Conservation (phyloP, 2,113 vertebrate genomes). For the Dipodomys stephensi region DNA sequence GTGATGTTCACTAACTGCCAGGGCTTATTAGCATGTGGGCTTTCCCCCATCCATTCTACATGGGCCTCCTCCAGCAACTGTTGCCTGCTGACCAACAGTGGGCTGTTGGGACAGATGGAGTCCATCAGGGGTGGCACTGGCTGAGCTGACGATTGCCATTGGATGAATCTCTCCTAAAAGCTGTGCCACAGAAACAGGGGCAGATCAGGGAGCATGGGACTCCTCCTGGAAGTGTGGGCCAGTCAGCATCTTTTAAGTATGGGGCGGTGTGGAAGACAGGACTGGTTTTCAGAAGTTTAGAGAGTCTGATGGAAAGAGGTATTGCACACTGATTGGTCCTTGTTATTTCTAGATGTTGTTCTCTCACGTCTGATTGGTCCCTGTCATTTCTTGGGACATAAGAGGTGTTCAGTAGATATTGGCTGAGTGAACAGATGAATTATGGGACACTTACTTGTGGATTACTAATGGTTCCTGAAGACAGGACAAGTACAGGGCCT, state of each 20-base stretch:
- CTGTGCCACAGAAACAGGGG: background rate
- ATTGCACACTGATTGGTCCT: accelerated
- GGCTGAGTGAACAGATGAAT: background rate
- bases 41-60: background rate
- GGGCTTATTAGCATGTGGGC: too few relatives aligned
- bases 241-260: background rate
- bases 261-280: background rate
- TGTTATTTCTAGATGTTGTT: background rate
- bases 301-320: background rate
- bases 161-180: background rate
- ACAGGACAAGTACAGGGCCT: too few relatives aligned
- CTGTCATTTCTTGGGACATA: background rate
- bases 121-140: background rate
- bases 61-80: background rate
- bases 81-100: accelerated
- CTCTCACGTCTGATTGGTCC: background rate
- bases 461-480: background rate
- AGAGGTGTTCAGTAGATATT: background rate
- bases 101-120: background rate
- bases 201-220: too few relatives aligned
- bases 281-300: accelerated
- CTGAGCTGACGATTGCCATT: background rate
- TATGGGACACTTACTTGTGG: background rate
- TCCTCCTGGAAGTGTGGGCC: accelerated
- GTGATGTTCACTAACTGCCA: background rate